These are phyloP conservation scores for Taenaris catops DNA, from an alignment of 2,888 invertebrate genomes.

Conservation along the genomic window DNA sequence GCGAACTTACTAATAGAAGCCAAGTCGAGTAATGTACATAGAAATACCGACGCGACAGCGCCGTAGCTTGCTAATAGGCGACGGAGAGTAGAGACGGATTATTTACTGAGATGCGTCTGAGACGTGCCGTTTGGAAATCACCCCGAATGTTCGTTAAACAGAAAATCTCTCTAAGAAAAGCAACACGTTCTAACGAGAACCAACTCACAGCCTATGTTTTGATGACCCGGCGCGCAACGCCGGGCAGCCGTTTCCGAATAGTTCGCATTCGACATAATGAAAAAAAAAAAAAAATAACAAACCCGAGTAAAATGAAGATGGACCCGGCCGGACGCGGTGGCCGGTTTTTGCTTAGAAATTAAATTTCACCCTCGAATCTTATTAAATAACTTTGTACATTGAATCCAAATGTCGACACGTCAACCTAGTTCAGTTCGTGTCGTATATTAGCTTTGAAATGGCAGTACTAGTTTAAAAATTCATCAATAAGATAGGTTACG, in stretches of 20 bases:
- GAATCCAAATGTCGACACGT: constrained; percentile 79
- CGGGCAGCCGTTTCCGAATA: constrained; percentile 46
- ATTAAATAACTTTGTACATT: constrained; percentile 81
- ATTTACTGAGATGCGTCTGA: constrained; percentile 70
- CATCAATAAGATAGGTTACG: too few species aligned
- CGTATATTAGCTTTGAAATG: too few species aligned
- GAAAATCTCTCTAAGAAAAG: constrained; percentile 49
- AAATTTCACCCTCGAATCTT: constrained; percentile 69
- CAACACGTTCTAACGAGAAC: constrained; percentile 67
- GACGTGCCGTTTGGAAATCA: constrained; percentile 73
- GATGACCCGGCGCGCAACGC: constrained; percentile 56
- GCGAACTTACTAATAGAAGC: constrained; percentile 68
- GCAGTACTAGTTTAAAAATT: too few species aligned
- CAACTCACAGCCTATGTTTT: constrained; percentile 75
- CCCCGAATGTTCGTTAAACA: constrained; percentile 44
- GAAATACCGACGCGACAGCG: constrained; percentile 64
- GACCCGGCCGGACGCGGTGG: constrained; percentile 50
- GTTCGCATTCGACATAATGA: constrained; percentile 46
- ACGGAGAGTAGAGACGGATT: constrained; percentile 75
- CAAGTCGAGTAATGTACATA: constrained; percentile 68
- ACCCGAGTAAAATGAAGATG: constrained; percentile 50
- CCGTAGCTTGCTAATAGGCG: constrained; percentile 57
- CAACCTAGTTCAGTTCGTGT: too few species aligned
- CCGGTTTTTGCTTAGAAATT: constrained; percentile 53
- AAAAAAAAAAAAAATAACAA: constrained; percentile 27